Base-by-base conservation (phyloP, 2,113 vertebrate genomes). In the Proterorhinus semilunaris region DNA sequence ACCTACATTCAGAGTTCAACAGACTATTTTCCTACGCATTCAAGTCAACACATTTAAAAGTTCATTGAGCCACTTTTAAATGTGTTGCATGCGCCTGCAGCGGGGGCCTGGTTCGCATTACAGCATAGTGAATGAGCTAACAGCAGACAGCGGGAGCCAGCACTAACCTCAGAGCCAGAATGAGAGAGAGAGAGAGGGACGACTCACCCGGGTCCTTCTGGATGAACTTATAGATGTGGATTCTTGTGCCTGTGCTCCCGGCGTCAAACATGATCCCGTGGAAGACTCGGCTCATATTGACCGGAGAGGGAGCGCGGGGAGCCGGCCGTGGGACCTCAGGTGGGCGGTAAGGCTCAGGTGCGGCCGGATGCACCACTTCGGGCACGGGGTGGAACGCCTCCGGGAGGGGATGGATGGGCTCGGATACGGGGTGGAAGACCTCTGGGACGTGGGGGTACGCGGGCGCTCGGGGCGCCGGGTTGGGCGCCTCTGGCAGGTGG, bases 241-340 rank as follows among this genome's bases (percentile, higher is more conserved):
- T 97, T 51, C 98, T 93, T 12, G 95, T 98, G 84, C 98, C 98
- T 58, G 96, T 97, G 91, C 97, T 99, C 80, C 98, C 98, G 1
- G 98, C 98, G 0, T 99, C 98, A 83, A 99, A 99, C 95, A 99
- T 98, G 90, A 99, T 92, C 82, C 96, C 97, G 83, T 95, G 95
- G 89, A 96, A 95, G 36, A 92, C 89, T 58, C 92, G 90, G 71
- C 84, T 93, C 69, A 76, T 55, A 80, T 91, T 92, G 83, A 89
- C 7, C 7, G 90, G 91, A 10, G 74, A 51, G 15, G 17, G 90
- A 80, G 65, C 91, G 63, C 80, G 75, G 3, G 57, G 36, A 5
- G n/a, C 48, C 42, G 43, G 10, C 45, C 74, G 66, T 49, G 50
- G 48, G 9, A 70, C 69, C 17, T 68, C 73, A 11, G 46, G 71